Evolutionary conservation across 1,140 invertebrate species (phyloP).

Genomic region (Orius insidiosus): DNA sequence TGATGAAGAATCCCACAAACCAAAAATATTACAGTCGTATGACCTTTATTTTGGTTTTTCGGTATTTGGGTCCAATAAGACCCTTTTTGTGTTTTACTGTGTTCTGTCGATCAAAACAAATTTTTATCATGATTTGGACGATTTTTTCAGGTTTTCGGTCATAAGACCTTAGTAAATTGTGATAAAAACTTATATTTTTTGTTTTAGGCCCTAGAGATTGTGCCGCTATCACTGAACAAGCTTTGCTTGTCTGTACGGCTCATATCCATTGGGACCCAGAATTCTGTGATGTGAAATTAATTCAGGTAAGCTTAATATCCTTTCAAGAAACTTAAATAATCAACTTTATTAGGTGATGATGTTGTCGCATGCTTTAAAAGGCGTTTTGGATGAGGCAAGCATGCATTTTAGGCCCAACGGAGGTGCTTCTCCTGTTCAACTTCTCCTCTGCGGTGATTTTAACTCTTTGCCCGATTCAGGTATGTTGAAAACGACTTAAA

Average conservation of each 20-base stretch:
- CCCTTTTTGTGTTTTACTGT: too few species aligned
- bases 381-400: conserved; percentile 60
- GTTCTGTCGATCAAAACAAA: too few species aligned
- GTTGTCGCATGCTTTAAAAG: conserved; percentile 81
- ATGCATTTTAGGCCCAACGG: conserved; percentile 42
- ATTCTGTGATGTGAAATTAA: conserved; percentile 98
- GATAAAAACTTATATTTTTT: conserved; percentile 1
- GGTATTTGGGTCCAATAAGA: too few species aligned
- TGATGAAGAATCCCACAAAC: too few species aligned
- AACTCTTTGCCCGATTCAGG: conserved; percentile 96
- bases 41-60: too few species aligned
- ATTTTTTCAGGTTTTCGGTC: background rate
- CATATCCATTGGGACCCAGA: conserved; percentile 99
- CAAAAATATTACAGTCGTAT: too few species aligned
- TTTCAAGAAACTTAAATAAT: too few species aligned
- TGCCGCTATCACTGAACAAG: conserved; percentile 47
- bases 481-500: conserved; percentile 26
- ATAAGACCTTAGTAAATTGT: too few species aligned
- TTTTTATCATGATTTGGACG: too few species aligned
- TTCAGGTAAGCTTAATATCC: conserved; percentile 47
- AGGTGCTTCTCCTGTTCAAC: conserved; percentile 72
- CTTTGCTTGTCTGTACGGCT: conserved; percentile 87
- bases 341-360: conserved; percentile 85
- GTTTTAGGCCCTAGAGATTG: conserved; percentile 27
- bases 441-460: conserved; percentile 94